Base-by-base conservation (phyloP, 2,888 invertebrate genomes). In the Hedya salicella region DNA sequence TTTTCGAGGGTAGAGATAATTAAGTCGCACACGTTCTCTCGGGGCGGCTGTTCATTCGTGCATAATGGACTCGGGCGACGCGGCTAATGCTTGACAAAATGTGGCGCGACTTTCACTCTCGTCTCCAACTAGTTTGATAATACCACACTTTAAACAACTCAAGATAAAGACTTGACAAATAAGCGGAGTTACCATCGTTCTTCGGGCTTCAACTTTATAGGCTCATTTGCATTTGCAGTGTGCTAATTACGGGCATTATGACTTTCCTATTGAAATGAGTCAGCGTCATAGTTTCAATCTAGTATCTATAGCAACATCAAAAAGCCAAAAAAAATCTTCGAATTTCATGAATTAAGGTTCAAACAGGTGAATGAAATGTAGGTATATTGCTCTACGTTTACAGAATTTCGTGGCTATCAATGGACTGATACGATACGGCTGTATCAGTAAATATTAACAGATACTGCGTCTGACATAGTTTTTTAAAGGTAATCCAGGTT, bases 41-140 rank as follows among this genome's bases (percentile, higher is more conserved):
- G 88, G 89, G 91, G 90, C 86, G 89, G 86, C 82, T 88, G 89
- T 81, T 91, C 88, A 90, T 90, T 91, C 90, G 91, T 91, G 91
- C 90, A 89, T 92, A 92, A 91, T 91, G 88, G 88, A 85, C 88
- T 86, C 80, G 78, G 82, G 88, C 84, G 81, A 83, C 73, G 83
- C 85, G 84, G 76, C 88, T 84, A 87, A 86, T 82, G 87, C 87
- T 87, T 89, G 89, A 89, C 90, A 89, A 91, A 91, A 90, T 86
- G 88, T 86, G 84, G 85, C 78, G 79, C 79, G 74, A 91, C 92
- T 92, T 92, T 92, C 92, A 91, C 92, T 91, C 82, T 91, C 89
- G 78, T 75, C 83, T 69, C 73, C 76, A 87, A 87, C 87, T 82
- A 82, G 84, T 85, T 68, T 67, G 72, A 49, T 52, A 30, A 16